Percentiles rank a stretch among this genome's conserved stretches.
Evolutionary conservation across 2,113 vertebrate species (phyloP).

Genomic region (Phyllostomus discolor): DNA sequence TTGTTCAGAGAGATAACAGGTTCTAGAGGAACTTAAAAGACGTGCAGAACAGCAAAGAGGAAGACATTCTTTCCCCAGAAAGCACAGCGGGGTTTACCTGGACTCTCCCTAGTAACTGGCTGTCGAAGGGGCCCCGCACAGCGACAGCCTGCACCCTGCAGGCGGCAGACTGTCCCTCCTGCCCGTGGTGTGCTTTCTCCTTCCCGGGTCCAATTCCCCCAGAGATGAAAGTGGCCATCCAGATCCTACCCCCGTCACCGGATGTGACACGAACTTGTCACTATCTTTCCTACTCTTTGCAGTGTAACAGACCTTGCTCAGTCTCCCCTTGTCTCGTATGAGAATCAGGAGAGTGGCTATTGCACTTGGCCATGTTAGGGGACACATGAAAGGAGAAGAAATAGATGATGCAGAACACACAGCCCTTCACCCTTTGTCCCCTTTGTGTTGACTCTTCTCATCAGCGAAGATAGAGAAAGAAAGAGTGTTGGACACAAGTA

Average conservation of each 20-base stretch:
- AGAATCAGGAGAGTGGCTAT: not conserved
- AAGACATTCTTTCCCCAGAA: not conserved
- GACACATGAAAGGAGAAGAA: not conserved
- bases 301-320: not conserved
- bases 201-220: not conserved
- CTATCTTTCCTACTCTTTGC: not conserved
- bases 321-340: not conserved
- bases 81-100: not conserved
- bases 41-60: not conserved
- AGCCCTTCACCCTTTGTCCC: not conserved
- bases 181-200: fast-evolving
- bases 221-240: not conserved
- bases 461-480: not conserved
- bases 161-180: not conserved
- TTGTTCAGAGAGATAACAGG: not conserved
- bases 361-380: not conserved
- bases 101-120: fast-evolving
- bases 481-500: too few relatives aligned
- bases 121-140: fast-evolving
- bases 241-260: not conserved
- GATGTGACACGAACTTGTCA: not conserved
- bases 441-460: not conserved
- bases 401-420: fast-evolving
- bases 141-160: fast-evolving
- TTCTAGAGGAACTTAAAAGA: not conserved